These are phyloP conservation scores for Melieria picta DNA, from an alignment of 2,888 invertebrate genomes.

Conservation along the genomic window DNA sequence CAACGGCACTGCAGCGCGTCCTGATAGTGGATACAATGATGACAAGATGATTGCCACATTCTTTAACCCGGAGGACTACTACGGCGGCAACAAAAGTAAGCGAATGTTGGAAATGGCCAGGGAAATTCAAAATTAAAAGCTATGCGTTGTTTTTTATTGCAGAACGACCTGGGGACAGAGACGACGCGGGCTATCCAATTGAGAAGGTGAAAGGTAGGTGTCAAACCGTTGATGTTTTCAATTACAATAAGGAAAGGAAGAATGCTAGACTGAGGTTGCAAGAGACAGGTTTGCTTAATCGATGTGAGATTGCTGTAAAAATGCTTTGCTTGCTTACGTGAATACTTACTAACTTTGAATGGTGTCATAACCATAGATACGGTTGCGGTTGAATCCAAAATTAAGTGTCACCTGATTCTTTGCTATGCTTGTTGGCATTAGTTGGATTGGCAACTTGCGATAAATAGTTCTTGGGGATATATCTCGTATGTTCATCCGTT, in stretches of 20 bases:
- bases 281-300: not conserved
- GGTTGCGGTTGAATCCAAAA: too few species aligned
- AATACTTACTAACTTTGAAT: not conserved
- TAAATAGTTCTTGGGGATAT: too few species aligned
- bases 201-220: constrained; percentile 56
- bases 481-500: too few species aligned
- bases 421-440: too few species aligned
- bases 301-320: not conserved
- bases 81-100: constrained; percentile 59
- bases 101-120: not conserved
- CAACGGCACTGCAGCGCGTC: constrained; percentile 44
- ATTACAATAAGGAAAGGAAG: not conserved
- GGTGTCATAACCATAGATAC: not conserved
- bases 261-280: constrained; percentile 7
- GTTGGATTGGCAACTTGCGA: too few species aligned
- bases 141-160: constrained; percentile 15
- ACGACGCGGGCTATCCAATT: constrained; percentile 51
- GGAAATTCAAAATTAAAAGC: not conserved
- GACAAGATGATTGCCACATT: constrained; percentile 64
- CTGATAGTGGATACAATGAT: constrained; percentile 52
- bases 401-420: too few species aligned
- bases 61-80: constrained; percentile 65
- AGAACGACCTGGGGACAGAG: constrained; percentile 51
- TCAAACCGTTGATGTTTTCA: not conserved
- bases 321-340: not conserved